Evolutionary conservation across 2,888 invertebrate genomes (phyloP).

Genomic region (Polydrusus cervinus): DNA sequence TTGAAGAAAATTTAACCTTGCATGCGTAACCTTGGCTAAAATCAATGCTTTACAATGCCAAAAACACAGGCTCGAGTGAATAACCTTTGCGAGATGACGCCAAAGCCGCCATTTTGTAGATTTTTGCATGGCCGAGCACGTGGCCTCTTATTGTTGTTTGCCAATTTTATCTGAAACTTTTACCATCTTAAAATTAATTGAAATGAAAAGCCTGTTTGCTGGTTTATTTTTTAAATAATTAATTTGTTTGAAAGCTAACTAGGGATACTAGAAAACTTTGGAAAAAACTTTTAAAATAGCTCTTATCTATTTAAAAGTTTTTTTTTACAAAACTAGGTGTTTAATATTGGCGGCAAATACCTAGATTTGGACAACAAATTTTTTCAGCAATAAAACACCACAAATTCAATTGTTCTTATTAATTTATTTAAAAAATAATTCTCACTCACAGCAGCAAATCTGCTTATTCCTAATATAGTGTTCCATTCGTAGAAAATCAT

Average conservation of each 20-base stretch:
- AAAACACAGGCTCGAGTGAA: slow-evolving; percentile 36
- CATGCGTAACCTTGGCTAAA: slow-evolving; percentile 7
- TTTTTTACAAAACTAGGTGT: background rate
- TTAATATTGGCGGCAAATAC: slow-evolving; percentile 42
- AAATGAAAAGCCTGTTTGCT: background rate
- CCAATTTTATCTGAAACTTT: background rate
- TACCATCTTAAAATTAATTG: background rate
- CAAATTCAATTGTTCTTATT: slow-evolving; percentile 40
- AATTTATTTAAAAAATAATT: slow-evolving; percentile 54
- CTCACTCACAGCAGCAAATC: slow-evolving; percentile 50
- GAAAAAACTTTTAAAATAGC: background rate
- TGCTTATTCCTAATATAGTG: slow-evolving; percentile 43
- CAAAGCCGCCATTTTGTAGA: slow-evolving; percentile 53
- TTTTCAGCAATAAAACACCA: slow-evolving; percentile 48
- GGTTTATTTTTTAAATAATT: background rate
- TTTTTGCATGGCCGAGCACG: slow-evolving; percentile 25
- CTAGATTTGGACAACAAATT: slow-evolving; percentile 22
- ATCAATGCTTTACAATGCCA: slow-evolving; percentile 28
- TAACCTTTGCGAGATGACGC: slow-evolving; percentile 47
- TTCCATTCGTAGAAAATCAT: slow-evolving; percentile 39
- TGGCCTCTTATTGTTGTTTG: slow-evolving; percentile 9
- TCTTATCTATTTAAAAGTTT: too few relatives aligned
- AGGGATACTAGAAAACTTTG: background rate
- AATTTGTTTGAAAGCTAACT: background rate
- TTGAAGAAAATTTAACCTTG: slow-evolving; percentile 32